phyloP scores from a whole-genome alignment of 2,888 invertebrate species.

The Rhingia campestris region DNA sequence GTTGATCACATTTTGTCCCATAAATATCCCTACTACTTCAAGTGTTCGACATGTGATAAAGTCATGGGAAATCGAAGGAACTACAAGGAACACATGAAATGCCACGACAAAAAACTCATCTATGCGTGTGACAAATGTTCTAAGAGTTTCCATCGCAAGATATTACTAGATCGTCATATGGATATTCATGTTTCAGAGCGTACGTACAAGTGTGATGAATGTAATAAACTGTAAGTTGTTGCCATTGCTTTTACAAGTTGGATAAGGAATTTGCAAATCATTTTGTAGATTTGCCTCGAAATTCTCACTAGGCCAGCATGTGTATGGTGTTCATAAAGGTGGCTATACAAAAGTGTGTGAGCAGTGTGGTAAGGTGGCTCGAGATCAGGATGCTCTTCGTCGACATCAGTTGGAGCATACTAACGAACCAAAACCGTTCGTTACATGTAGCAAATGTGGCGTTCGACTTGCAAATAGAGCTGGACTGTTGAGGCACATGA shows the following conservation, averaged over 20 bases:
- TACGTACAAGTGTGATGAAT: slow-evolving; percentile 77
- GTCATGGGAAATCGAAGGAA: slow-evolving; percentile 67
- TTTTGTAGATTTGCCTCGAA: slow-evolving; percentile 77
- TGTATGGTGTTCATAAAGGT: slow-evolving; percentile 78
- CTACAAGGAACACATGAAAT: slow-evolving; percentile 70
- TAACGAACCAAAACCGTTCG: slow-evolving; percentile 50
- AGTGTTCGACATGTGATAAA: slow-evolving; percentile 74
- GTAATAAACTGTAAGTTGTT: slow-evolving; percentile 77
- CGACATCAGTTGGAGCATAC: slow-evolving; percentile 28
- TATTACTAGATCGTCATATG: slow-evolving; percentile 72
- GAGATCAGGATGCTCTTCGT: slow-evolving; percentile 72
- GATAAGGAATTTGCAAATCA: neutral
- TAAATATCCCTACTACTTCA: slow-evolving; percentile 75
- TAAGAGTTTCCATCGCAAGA: slow-evolving; percentile 64
- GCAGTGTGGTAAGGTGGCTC: slow-evolving; percentile 75
- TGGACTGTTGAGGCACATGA: slow-evolving; percentile 73
- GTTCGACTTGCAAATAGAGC: slow-evolving; percentile 64
- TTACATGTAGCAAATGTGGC: slow-evolving; percentile 74
- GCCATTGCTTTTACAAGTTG: too few species aligned
- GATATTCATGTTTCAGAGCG: slow-evolving; percentile 75
- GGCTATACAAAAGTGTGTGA: slow-evolving; percentile 77
- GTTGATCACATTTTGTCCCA: slow-evolving; percentile 76
- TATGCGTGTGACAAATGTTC: slow-evolving; percentile 74
- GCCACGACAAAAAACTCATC: slow-evolving; percentile 3
- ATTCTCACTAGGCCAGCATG: slow-evolving; percentile 78